These are phyloP conservation scores for Fratercula arctica DNA, from an alignment of 2,797 vertebrate genomes.

Conservation along the genomic window DNA sequence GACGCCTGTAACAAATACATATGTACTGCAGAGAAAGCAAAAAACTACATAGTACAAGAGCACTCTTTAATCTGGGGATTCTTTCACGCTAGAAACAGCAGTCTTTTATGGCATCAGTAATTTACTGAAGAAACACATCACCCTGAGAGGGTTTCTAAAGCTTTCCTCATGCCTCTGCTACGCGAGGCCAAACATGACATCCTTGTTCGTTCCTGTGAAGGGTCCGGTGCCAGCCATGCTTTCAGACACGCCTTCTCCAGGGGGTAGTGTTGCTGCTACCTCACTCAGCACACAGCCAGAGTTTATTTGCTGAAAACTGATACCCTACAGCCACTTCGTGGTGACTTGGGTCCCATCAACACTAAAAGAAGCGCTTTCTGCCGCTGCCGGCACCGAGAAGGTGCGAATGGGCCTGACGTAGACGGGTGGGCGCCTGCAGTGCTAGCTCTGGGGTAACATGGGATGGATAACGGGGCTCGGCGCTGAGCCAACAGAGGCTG, in stretches of 20 bases:
- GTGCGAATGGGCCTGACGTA: background rate
- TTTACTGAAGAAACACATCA: slow-evolving; percentile 45
- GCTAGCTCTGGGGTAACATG: background rate
- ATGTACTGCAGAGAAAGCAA: background rate
- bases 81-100: slow-evolving; percentile 5
- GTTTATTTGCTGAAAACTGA: slow-evolving; percentile 7
- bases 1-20: background rate
- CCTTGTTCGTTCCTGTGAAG: background rate
- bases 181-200: background rate
- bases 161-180: background rate
- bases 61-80: background rate
- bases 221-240: background rate
- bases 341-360: background rate
- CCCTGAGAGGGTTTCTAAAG: slow-evolving; percentile 52
- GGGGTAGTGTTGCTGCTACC: slow-evolving; percentile 33
- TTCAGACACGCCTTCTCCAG: slow-evolving; percentile 31
- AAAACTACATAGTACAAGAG: background rate
- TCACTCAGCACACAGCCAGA: background rate
- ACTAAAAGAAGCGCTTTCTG: background rate
- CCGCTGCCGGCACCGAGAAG: background rate
- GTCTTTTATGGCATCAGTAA: slow-evolving; percentile 32
- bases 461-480: background rate
- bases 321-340: background rate
- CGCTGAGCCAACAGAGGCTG: background rate
- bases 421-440: background rate